phyloP scores from a whole-genome alignment of 2,888 invertebrate genomes.

The Dusona sp. region DNA sequence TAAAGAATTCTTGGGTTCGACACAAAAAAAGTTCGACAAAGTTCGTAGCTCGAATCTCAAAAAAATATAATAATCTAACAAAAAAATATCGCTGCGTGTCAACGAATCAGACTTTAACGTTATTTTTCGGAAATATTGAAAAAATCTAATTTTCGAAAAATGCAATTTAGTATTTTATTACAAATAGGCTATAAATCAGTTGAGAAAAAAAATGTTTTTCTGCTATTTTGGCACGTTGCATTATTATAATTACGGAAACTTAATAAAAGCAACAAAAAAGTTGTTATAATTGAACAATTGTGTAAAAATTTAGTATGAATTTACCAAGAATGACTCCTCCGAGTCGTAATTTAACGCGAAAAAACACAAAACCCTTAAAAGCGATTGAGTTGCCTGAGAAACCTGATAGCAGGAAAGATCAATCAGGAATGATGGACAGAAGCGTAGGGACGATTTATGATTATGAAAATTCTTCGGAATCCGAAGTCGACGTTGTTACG shows the following conservation, averaged over 20 bases:
- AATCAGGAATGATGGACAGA: neutral
- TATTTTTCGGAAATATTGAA: neutral
- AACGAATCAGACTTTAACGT: no score
- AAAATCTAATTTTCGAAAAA: neutral
- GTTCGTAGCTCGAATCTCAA: neutral
- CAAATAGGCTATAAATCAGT: no score
- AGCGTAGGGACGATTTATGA: conserved; percentile 29
- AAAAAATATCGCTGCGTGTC: no score
- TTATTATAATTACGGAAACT: neutral
- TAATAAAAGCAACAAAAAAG: neutral
- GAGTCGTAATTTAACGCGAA: conserved; percentile 48
- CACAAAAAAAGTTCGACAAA: neutral
- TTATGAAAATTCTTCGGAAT: conserved; percentile 21
- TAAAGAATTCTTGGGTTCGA: neutral
- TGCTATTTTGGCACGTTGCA: no score
- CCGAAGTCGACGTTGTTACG: conserved; percentile 2
- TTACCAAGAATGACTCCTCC: conserved; percentile 40
- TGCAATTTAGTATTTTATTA: no score
- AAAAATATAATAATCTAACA: no score
- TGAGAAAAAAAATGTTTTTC: neutral
- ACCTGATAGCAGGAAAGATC: neutral
- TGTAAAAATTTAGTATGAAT: conserved; percentile 8
- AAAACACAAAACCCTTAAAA: conserved; percentile 46
- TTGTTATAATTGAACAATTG: neutral
- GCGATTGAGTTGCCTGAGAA: conserved; percentile 14